Conservation (phyloP, 2,888 invertebrate genomes). For the Phrixothrix hirtus region DNA sequence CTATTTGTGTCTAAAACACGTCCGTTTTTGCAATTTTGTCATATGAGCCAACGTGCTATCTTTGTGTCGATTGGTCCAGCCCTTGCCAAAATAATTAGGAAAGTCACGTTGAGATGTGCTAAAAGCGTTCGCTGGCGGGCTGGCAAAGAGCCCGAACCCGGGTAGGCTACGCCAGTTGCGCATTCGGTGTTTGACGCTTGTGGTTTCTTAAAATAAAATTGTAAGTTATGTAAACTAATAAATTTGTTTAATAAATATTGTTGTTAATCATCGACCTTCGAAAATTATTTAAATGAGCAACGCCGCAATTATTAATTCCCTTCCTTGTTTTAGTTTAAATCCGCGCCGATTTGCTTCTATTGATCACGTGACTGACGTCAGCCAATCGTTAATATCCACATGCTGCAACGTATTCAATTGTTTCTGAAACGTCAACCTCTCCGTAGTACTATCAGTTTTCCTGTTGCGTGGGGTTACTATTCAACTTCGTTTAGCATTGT, state of each 20-base stretch:
- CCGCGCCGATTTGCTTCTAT: no score
- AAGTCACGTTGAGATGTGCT: conserved; percentile 57
- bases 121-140: conserved; percentile 42
- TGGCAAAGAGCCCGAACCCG: conserved; percentile 42
- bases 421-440: conserved; percentile 24
- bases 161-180: conserved; percentile 35
- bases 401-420: conserved; percentile 46
- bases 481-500: conserved; percentile 15
- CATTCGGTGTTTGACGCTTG: conserved; percentile 29
- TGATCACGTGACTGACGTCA: conserved; percentile 31
- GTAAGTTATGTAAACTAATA: conserved; percentile 26
- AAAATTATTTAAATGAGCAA: conserved; percentile 5
- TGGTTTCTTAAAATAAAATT: conserved; percentile 32
- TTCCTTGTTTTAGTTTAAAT: no score
- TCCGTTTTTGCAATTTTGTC: conserved; percentile 40
- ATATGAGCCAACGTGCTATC: conserved; percentile 35
- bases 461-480: conserved; percentile 18
- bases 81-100: conserved; percentile 81
- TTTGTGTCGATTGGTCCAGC: conserved; percentile 54
- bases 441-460: conserved; percentile 25
- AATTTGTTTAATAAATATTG: conserved; percentile 35
- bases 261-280: conserved; percentile 24
- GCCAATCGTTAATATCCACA: conserved; percentile 60
- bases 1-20: conserved; percentile 27
- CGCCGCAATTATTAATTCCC: no score